Evolutionary conservation across 2,113 vertebrate genomes (phyloP), one percentile per base, ranked within the genome.

Genomic region (Limanda limanda): DNA sequence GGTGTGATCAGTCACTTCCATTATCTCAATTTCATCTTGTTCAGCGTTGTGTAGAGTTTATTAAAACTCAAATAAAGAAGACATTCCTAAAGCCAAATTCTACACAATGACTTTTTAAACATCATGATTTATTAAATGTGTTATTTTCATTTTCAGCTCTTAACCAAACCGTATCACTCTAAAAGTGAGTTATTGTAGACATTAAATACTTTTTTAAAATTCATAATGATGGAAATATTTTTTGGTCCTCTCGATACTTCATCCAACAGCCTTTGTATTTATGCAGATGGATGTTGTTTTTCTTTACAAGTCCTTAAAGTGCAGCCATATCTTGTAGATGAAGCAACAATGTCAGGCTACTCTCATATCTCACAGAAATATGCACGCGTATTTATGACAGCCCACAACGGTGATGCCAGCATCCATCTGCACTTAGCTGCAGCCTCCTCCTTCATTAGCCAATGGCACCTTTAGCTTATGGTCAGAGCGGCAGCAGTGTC

Each of bases 1-100:
- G 8, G 8, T 11, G 40, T 42, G 40, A 11, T 42, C 40, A 1
- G 40, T 42, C 40, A 3, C 40, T 42, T 11, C 11, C 10, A 10
- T 31, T 31, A 31, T 31, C 5, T 31, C 27, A 31, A 31, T 42
- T 13, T 42, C 40, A 42, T 42, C 40, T 62, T 59, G 94, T 94
- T 94, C 94, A 96, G 92, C 93, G 94, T 89, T 10, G 40, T 93
- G 92, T 94, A 93, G 93, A 42, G 40, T 42, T 42, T 42, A 95
- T 87, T 95, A 95, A 94, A 95, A 92, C 94, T 90, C 90, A n/a
- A 92, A 88, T 93, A 93, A 48, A 48, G 17, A 48, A 5, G 4
- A 6, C 47, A 18, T 48, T 48, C 47, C 6, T 18, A 3, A 48
- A 17, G 47, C 40, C 11, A 42, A 10, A 42, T 42, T 42, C 40